Conservation (phyloP, 2,888 invertebrate species). For the Trisateles emortualis region DNA sequence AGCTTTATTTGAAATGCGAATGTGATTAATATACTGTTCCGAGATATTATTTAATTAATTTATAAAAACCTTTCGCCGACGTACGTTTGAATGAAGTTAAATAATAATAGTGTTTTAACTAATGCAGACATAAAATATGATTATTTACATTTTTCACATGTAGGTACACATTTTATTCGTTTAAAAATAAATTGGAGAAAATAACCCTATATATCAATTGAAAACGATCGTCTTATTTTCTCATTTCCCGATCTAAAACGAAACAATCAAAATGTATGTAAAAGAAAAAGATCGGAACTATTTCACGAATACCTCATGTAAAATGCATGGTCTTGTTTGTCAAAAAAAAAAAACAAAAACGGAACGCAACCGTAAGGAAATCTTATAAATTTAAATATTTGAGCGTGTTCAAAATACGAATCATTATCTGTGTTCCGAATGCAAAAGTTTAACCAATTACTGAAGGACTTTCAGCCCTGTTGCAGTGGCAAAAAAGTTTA, state of each 20-base stretch:
- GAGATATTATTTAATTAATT: slow-evolving; percentile 7
- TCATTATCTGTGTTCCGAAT: slow-evolving; percentile 76
- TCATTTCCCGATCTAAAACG: no score
- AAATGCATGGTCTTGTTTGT: slow-evolving; percentile 56
- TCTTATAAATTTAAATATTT: slow-evolving; percentile 75
- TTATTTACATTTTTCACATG: no score
- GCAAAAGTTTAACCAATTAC: slow-evolving; percentile 43
- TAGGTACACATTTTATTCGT: no score
- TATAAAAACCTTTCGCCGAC: slow-evolving; percentile 8
- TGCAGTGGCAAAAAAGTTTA: slow-evolving; percentile 23
- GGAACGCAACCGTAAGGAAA: slow-evolving; percentile 67
- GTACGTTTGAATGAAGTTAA: no score
- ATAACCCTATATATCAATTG: no score
- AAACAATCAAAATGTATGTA: no score
- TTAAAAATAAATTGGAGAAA: no score
- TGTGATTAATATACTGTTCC: background rate
- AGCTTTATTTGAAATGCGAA: slow-evolving; percentile 6
- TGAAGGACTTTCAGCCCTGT: slow-evolving; percentile 34
- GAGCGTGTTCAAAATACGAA: slow-evolving; percentile 76
- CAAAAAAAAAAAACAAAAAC: slow-evolving; percentile 56
- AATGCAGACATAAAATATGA: background rate
- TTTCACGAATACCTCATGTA: no score
- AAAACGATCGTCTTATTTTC: no score
- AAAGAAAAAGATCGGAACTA: no score
- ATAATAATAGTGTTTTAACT: slow-evolving; percentile 5